Evolutionary conservation across 1,140 invertebrate species (phyloP).

Genomic region (Drosophila trapezifrons): DNA sequence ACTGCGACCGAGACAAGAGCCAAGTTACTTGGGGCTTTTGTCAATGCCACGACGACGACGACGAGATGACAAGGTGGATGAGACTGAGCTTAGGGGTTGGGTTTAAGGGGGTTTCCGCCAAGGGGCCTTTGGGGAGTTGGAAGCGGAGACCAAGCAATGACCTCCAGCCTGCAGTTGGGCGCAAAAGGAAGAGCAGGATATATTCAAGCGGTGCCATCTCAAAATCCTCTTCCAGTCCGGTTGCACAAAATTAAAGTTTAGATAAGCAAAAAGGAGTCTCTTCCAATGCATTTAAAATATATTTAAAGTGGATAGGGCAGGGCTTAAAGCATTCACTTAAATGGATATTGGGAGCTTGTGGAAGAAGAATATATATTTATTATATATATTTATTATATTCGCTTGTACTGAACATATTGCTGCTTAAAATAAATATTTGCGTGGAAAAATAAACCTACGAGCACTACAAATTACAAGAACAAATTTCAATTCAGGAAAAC

Average conservation of each 20-base stretch:
- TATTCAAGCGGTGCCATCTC: slow-evolving; percentile 31
- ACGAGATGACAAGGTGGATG: slow-evolving; percentile 9
- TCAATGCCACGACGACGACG: slow-evolving; percentile 43
- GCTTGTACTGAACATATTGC: too few species aligned
- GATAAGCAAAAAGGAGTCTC: not conserved
- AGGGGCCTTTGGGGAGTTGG: slow-evolving; percentile 24
- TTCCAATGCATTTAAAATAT: too few species aligned
- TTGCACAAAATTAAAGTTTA: slow-evolving; percentile 18
- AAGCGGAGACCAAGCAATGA: slow-evolving; percentile 41
- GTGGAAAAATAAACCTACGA: too few species aligned
- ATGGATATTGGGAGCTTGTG: not conserved
- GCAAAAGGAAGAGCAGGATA: slow-evolving; percentile 19
- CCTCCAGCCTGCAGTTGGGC: slow-evolving; percentile 24
- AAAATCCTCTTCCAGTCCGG: slow-evolving; percentile 1
- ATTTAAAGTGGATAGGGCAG: too few species aligned
- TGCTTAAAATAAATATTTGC: too few species aligned
- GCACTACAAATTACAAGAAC: too few species aligned
- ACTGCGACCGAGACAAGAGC: slow-evolving; percentile 45
- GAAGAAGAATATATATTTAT: too few species aligned
- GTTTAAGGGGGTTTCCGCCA: not conserved
- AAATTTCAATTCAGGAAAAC: too few species aligned
- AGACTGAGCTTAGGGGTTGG: slow-evolving; percentile 4
- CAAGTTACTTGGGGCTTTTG: slow-evolving; percentile 58
- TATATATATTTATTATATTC: too few species aligned
- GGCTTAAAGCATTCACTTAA: not conserved